Evolutionary conservation across 2,888 invertebrate genomes (phyloP).

Genomic region (Ethmia dodecea): DNA sequence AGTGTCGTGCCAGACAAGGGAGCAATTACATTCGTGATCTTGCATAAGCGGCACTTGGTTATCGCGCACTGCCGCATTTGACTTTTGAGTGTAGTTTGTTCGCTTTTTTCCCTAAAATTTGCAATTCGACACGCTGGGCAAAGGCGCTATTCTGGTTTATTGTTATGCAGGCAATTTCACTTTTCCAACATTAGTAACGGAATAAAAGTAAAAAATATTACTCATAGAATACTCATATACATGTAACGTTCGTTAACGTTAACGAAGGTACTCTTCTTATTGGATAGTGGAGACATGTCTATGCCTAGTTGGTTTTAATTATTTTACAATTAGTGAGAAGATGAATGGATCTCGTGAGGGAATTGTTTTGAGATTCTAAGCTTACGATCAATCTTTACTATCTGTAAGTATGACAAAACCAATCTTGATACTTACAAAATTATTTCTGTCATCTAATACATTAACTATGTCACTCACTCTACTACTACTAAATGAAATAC

Average conservation of each 20-base stretch:
- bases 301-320: constrained; percentile 49
- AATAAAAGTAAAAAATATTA: no score
- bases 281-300: constrained; percentile 31
- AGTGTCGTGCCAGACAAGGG: constrained; percentile 77
- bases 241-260: no score
- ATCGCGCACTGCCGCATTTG: constrained; percentile 73
- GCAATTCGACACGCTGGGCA: constrained; percentile 68
- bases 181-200: no score
- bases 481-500: neutral
- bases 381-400: constrained; percentile 30
- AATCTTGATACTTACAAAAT: constrained; percentile 18
- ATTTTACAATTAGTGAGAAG: constrained; percentile 53
- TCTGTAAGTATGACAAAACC: constrained; percentile 6
- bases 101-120: constrained; percentile 70
- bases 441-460: no score
- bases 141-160: constrained; percentile 31
- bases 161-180: constrained; percentile 6
- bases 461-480: no score
- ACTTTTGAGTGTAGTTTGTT: constrained; percentile 68
- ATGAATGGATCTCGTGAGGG: constrained; percentile 40
- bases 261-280: no score
- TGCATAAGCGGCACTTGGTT: constrained; percentile 78
- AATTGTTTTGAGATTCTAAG: constrained; percentile 35
- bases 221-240: no score
- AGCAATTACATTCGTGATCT: constrained; percentile 80